Base-by-base conservation (phyloP, 1,140 invertebrate genomes). In the Temnothorax nylanderi region DNA sequence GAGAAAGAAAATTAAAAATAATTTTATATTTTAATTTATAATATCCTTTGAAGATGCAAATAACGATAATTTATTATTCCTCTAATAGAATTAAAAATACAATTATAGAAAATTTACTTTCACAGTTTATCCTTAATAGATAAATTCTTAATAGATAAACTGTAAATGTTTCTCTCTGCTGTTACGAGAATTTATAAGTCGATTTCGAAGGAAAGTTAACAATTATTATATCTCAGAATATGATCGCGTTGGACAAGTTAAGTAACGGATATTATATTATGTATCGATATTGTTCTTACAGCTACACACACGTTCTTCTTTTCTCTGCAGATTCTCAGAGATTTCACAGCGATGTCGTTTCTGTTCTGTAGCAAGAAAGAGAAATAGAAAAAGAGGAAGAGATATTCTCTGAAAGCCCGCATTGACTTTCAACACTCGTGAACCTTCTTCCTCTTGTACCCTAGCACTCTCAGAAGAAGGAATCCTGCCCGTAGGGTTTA, bases 381-480 rank as follows among this genome's bases (percentile, higher is more conserved):
- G n/a, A 69, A 18, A 56, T 2, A 21, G 26, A 60, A 54, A 64
- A 88, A 49, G 51, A 71, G 18, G 21, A 78, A 67, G 60, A 86
- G 75, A 77, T 54, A 77, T 58, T 58, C 26, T 69, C 26, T 78
- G 77, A 89, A 80, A 71, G 85, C 26, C 87, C 32, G 47, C 85
- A 85, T 90, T 89, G 86, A 90, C 88, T 90, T 87, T 69, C 74
- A 90, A 90, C 77, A 74, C 44, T 64, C 51, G 58, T n/a, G 67
- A 81, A 21, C n/a, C 54, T 72, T 77, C 60, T 60, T 78, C 64
- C 72, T 75, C 86, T 37, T 74, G 49, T 74, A 84, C 76, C 26
- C 71, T 18, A n/a, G 18, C 47, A 62, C 49, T 64, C 56, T 49
- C 5, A 18, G 51, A 60, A 54, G 37, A 16, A 51, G 21, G 54